phyloP scores from a whole-genome alignment of 2,113 vertebrate genomes.

The Tachycineta bicolor region DNA sequence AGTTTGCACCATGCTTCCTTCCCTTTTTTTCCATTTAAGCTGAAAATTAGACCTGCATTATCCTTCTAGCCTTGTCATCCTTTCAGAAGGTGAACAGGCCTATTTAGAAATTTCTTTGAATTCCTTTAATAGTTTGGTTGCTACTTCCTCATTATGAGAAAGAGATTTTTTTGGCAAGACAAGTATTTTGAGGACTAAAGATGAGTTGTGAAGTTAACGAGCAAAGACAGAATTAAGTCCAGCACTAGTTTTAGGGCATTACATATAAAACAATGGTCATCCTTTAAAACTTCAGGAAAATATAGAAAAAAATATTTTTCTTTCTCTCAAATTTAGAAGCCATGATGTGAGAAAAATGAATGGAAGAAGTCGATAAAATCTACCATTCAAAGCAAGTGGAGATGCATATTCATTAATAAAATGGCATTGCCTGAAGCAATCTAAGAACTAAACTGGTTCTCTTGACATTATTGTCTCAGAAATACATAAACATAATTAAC shows the following conservation, averaged over 20 bases:
- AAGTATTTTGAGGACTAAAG: neutral
- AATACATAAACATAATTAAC: neutral
- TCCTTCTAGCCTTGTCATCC: neutral
- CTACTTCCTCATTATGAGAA: neutral
- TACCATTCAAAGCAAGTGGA: neutral
- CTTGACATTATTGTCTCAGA: constrained; percentile 7
- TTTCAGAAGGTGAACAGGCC: neutral
- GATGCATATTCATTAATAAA: neutral
- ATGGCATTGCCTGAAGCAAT: neutral
- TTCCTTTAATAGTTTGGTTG: neutral
- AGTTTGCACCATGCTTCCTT: neutral
- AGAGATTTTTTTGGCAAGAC: neutral
- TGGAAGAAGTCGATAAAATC: neutral
- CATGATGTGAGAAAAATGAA: neutral
- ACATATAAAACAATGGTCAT: neutral
- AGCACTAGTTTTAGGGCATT: neutral
- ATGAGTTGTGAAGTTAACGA: neutral
- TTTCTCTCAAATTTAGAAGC: neutral
- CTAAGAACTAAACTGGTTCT: neutral
- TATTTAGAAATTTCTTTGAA: neutral
- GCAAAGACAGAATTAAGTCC: neutral
- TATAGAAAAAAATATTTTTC: neutral
- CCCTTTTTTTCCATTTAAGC: neutral
- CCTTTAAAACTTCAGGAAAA: neutral
- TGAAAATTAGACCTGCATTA: neutral